Base-by-base conservation (phyloP, 2,888 invertebrate genomes). In the Nomada fabriciana region DNA sequence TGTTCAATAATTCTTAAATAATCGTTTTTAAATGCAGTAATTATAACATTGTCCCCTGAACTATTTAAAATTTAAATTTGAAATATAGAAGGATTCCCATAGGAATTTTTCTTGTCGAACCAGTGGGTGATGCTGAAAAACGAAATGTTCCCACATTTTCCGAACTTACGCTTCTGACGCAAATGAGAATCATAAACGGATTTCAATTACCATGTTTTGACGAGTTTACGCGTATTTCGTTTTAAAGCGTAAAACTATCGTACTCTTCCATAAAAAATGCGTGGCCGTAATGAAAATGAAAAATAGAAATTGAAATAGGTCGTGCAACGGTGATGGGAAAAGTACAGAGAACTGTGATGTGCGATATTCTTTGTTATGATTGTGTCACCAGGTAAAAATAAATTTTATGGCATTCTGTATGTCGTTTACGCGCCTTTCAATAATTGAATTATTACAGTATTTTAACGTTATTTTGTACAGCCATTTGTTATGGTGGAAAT, bases 321-420 rank as follows among this genome's bases (percentile, higher is more conserved):
- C 0, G 13, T 15, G 13, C 15, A 11, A 18, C 11, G 25, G 55
- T 43, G 20, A 80, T 80, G 80, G 43, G 13, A 50, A 57, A 72
- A 55, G n/a, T 11, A 63, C 3, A 15, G 20, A 50, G 55, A 57
- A 23, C 4, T 42, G 53, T 18, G 5, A 60, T 60, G 29, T 68
- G 67, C n/a, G 50, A 72, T 25, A 79, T 68, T 72, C 15, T 59
- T 80, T 80, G 57, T 68, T 63, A 63, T 53, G 52, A 72, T 68
- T 78, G 0, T 76, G 57, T 72, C 18, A 29, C 23, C 0, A 80
- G 80, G 80, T 80, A 79, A 80, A 79, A 67, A 79, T 79, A 79
- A 60, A 64, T 68, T 63, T 80, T 29, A 61, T 15, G 43, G 15
- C 25, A 20, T n/a, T 2, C 13, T 50, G 10, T 43, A 36, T 55